These are phyloP conservation scores for Abrostola tripartita DNA, from an alignment of 2,888 invertebrate species.

Conservation along the genomic window DNA sequence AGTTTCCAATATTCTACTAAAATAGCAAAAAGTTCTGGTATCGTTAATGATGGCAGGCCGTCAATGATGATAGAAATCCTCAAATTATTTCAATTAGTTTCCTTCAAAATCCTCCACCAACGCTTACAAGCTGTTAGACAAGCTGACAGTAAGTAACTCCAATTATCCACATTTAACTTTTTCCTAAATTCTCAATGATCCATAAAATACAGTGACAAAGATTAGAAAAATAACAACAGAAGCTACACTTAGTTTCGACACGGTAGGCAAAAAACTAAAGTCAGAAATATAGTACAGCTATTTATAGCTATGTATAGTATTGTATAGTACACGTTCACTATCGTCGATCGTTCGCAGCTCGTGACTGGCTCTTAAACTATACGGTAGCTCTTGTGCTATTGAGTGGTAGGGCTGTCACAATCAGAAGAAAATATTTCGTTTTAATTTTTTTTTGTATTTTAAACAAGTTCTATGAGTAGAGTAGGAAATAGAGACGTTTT, in stretches of 20 bases:
- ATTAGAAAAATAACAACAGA: constrained; percentile 18
- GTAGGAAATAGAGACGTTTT: no score
- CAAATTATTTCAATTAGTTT: no score
- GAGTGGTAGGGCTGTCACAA: constrained; percentile 62
- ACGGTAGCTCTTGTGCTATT: constrained; percentile 65
- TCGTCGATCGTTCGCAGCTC: constrained; percentile 66
- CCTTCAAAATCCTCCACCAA: no score
- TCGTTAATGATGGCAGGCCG: no score
- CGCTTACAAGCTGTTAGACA: no score
- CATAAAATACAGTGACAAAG: constrained; percentile 13
- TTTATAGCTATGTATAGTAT: constrained; percentile 22
- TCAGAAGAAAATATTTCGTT: constrained; percentile 1
- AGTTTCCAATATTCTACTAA: neutral
- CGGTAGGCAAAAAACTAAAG: constrained; percentile 28
- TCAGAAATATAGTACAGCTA: constrained; percentile 13
- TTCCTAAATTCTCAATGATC: neutral
- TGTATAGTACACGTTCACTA: constrained; percentile 57
- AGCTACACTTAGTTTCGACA: constrained; percentile 16
- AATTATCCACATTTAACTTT: constrained; percentile 35
- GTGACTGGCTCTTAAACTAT: constrained; percentile 75
- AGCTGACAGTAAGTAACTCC: constrained; percentile 9
- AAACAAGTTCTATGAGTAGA: no score
- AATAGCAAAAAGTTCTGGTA: neutral
- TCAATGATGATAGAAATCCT: no score
- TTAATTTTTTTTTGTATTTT: neutral